phyloP scores from a whole-genome alignment of 2,888 invertebrate genomes.

The Drosophila cyrtoloma region DNA sequence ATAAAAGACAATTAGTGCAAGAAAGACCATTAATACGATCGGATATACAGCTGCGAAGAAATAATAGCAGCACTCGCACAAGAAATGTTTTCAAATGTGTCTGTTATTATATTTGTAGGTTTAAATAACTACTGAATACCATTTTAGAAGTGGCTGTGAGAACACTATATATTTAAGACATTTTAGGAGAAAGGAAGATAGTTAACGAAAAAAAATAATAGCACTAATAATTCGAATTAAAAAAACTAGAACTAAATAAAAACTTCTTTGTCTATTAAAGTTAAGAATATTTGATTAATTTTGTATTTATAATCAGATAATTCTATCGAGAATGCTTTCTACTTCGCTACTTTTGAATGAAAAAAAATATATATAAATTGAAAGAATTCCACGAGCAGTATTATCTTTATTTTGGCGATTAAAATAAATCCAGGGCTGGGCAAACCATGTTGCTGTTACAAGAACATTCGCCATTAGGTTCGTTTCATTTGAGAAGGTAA shows the following conservation, averaged over 20 bases:
- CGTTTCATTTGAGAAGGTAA: neutral
- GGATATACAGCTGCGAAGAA: no score
- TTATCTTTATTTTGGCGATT: neutral
- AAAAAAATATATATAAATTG: neutral
- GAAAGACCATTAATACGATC: no score
- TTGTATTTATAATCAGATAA: neutral
- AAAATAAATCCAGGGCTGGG: neutral
- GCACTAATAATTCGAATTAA: neutral
- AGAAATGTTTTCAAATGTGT: no score
- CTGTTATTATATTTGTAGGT: no score
- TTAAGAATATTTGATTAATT: neutral
- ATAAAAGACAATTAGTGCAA: no score
- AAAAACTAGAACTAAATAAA: neutral
- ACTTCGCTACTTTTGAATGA: neutral
- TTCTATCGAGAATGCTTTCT: fast-evolving
- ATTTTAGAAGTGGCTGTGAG: no score
- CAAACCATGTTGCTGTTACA: neutral
- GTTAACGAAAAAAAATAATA: neutral
- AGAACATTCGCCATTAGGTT: neutral
- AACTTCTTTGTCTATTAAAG: neutral
- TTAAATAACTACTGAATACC: no score
- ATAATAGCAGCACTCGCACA: no score
- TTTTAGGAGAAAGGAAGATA: neutral
- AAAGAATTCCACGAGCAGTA: neutral
- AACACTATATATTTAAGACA: no score